phyloP scores from a whole-genome alignment of 1,140 invertebrate genomes.

The Dendrolimus kikuchii region DNA sequence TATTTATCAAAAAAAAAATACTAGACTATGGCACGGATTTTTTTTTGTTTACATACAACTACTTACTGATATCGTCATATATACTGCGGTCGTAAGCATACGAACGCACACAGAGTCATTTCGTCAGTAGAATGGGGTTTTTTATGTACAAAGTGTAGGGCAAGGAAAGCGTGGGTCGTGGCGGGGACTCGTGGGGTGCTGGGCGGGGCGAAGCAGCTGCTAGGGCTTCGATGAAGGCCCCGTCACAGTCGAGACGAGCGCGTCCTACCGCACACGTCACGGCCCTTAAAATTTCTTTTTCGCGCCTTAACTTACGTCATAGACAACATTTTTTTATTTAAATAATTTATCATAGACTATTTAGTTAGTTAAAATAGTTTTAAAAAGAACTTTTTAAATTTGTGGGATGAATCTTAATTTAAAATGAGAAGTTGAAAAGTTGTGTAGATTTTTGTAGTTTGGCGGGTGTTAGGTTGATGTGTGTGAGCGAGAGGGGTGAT shows the following conservation, averaged over 20 bases:
- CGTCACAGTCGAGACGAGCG: constrained; percentile 52
- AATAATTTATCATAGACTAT: no score
- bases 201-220: constrained; percentile 63
- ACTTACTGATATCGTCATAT: no score
- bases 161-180: constrained; percentile 39
- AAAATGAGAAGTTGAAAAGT: constrained; percentile 22
- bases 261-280: constrained; percentile 40
- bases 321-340: no score
- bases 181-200: constrained; percentile 44
- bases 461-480: constrained; percentile 57
- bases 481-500: constrained; percentile 59
- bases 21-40: no score
- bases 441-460: constrained; percentile 50
- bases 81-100: not conserved
- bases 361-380: no score
- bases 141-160: constrained; percentile 44
- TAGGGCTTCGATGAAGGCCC: constrained; percentile 33
- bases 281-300: constrained; percentile 17
- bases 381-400: no score
- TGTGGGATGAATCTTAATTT: not conserved
- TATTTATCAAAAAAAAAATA: no score
- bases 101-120: constrained; percentile 19
- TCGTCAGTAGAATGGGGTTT: constrained; percentile 30
- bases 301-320: constrained; percentile 9
- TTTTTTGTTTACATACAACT: no score